These are phyloP conservation scores for Micrastur ruficollis DNA, from an alignment of 2,797 vertebrate species.

Conservation along the genomic window DNA sequence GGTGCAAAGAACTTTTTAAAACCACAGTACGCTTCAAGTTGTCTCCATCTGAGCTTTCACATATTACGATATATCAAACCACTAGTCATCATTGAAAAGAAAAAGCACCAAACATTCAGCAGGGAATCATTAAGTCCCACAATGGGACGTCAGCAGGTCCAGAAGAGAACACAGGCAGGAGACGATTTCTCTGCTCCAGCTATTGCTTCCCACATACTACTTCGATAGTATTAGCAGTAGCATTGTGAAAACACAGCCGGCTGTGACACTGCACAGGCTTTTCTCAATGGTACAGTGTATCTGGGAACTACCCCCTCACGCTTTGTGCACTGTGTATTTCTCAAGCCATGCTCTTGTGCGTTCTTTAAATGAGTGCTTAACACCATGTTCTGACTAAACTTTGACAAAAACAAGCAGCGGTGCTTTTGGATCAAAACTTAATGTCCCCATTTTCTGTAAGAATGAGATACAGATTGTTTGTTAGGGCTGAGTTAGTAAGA, in stretches of 20 bases:
- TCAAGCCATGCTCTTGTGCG: neutral
- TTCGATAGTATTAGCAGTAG: neutral
- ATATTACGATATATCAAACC: neutral
- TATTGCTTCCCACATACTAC: neutral
- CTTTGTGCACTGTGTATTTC: neutral
- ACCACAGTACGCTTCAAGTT: neutral
- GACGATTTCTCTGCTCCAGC: neutral
- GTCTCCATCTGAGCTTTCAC: neutral
- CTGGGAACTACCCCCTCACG: neutral
- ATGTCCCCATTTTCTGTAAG: neutral
- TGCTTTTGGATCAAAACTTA: neutral
- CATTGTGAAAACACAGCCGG: conserved; percentile 47
- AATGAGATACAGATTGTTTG: neutral
- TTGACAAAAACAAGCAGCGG: neutral
- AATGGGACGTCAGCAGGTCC: neutral
- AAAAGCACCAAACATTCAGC: neutral
- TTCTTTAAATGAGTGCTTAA: conserved; percentile 7
- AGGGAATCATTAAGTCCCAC: neutral
- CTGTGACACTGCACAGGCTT: conserved; percentile 39
- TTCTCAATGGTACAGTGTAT: neutral
- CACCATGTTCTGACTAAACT: neutral
- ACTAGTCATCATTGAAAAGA: neutral
- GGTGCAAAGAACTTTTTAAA: neutral
- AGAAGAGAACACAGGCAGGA: neutral
- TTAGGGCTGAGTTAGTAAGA: neutral